phyloP scores from a whole-genome alignment of 2,888 invertebrate genomes.

The Vesta saturnalis region DNA sequence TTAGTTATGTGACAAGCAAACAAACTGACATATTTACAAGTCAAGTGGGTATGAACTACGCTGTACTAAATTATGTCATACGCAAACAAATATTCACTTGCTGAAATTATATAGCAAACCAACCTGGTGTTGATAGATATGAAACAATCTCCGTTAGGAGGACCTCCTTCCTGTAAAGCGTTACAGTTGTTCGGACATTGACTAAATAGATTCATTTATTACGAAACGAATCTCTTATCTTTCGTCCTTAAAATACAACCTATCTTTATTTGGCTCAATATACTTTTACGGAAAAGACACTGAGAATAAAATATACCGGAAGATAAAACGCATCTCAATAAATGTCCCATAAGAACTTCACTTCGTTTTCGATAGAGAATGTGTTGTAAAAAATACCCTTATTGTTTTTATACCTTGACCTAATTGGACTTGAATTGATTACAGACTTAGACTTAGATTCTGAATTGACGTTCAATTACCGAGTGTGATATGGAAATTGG shows the following conservation, averaged over 20 bases:
- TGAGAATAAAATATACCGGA: slow-evolving; percentile 12
- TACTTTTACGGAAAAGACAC: slow-evolving; percentile 20
- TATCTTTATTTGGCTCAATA: slow-evolving; percentile 26
- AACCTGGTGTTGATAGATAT: slow-evolving; percentile 35
- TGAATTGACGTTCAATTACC: neutral
- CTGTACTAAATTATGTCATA: slow-evolving; percentile 34
- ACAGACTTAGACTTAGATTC: neutral
- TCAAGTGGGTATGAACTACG: slow-evolving; percentile 27
- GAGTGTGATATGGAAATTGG: neutral
- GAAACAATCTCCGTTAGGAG: slow-evolving; percentile 35
- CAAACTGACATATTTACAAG: slow-evolving; percentile 36
- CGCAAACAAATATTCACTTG: slow-evolving; percentile 30
- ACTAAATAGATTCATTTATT: slow-evolving; percentile 43
- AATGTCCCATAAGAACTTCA: slow-evolving; percentile 26
- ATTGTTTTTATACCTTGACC: slow-evolving; percentile 15
- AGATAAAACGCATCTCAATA: slow-evolving; percentile 28
- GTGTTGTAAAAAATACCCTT: slow-evolving; percentile 23
- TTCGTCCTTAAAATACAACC: slow-evolving; percentile 20
- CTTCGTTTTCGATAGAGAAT: slow-evolving; percentile 21
- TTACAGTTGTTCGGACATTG: slow-evolving; percentile 45
- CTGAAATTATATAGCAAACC: slow-evolving; percentile 27
- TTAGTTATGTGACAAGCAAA: slow-evolving; percentile 30
- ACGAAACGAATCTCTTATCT: slow-evolving; percentile 42
- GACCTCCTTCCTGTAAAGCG: slow-evolving; percentile 41
- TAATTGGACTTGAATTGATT: slow-evolving; percentile 8